Conservation (phyloP, 2,113 vertebrate genomes). For the Corythaixoides concolor region DNA sequence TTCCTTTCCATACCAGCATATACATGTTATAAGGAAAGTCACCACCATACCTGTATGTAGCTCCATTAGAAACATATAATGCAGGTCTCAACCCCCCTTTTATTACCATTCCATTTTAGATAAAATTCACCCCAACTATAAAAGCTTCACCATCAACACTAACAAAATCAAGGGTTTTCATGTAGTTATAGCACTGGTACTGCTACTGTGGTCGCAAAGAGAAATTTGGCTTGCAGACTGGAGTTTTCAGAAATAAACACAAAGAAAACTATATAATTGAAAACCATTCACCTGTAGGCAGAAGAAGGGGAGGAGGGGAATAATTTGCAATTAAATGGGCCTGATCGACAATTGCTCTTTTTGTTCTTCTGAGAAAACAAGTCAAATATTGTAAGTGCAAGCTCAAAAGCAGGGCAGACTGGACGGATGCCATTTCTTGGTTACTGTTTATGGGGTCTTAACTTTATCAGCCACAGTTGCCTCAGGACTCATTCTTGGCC, state of each 20-base stretch:
- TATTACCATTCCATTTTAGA: neutral
- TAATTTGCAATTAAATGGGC: conserved; percentile 34
- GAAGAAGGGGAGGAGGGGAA: neutral
- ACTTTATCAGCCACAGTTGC: neutral
- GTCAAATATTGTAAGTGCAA: conserved; percentile 5
- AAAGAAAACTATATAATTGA: neutral
- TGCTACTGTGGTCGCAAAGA: neutral
- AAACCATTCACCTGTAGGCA: neutral
- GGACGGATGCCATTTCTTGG: conserved; percentile 1
- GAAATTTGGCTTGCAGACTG: neutral
- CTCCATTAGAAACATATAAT: neutral
- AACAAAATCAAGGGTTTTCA: neutral
- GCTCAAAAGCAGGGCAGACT: neutral
- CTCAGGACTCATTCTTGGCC: neutral
- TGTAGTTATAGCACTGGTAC: neutral
- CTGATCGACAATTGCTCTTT: neutral
- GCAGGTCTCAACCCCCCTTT: neutral
- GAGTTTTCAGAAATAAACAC: neutral
- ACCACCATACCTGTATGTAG: neutral
- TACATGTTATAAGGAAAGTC: neutral
- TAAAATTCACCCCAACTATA: neutral
- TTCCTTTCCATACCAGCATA: neutral
- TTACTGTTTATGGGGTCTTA: neutral
- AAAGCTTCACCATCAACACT: neutral
- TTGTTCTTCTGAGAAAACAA: conserved; percentile 23